Base-by-base conservation (phyloP, 2,113 vertebrate genomes). In the Macrotis lagotis region DNA sequence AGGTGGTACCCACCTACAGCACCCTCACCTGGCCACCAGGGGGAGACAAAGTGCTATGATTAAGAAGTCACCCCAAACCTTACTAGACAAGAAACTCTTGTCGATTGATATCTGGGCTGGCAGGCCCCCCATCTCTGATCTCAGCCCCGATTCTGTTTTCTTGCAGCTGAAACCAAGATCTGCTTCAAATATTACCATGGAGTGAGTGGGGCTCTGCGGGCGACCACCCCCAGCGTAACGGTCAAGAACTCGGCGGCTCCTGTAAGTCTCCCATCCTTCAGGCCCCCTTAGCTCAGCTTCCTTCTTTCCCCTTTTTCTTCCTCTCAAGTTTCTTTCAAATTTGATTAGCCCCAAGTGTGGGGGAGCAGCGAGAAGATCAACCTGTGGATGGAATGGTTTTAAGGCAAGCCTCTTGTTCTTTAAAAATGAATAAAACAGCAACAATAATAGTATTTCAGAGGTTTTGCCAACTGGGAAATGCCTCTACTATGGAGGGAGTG, bases 181-280 rank as follows among this genome's bases (percentile, higher is more conserved):
- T 99, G 99, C 98, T 99, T 99, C 99, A 99, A 99, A 98, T 99
- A 99, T 97, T 99, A 99, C 98, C 99, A 99, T 3, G 99, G 99
- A 0, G 98, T 99, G 90, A 99, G 98, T 0, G 99, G 99, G 97
- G 99, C 99, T 0, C 98, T 99, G 92, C 98, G 99, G 97, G 99
- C 99, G 8, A 99, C 99, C 9, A 99, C 99, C 47, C 99, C 99
- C 0, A 99, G 99, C 25, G 98, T 99, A 51, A 99, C 99, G 0
- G 99, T 99, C 97, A 99, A 99, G 98, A 99, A 99, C 94, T 98
- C 98, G 0, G 96, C 98, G 0, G 98, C 98, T 92, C 98, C 99
- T 2, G 99, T 99, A 98, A 99, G 99, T 99, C 9, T 66, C 25
- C 44, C 53, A 88, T 90, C 28, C n/a, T 50, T 16, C 16, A 0